Evolutionary conservation across 1,140 invertebrate genomes (phyloP).

Genomic region (Linepithema humile): DNA sequence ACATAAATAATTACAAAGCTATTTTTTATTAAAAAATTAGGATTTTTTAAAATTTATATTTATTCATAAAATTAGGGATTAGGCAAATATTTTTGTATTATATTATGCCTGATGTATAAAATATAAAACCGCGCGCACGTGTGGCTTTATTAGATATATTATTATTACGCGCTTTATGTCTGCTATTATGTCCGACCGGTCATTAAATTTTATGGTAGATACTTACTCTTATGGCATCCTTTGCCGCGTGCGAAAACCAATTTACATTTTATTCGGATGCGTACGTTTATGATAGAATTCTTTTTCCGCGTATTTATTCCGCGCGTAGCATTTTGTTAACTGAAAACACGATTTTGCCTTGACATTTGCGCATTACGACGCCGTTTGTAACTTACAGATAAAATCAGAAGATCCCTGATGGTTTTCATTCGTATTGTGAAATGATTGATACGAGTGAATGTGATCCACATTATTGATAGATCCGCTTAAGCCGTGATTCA

Average conservation of each 20-base stretch:
- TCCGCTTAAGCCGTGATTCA: slow-evolving; percentile 79
- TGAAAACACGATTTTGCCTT: background rate
- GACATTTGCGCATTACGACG: background rate
- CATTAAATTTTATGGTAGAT: slow-evolving; percentile 2
- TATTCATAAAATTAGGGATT: background rate
- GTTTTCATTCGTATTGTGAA: slow-evolving; percentile 64
- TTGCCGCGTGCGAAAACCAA: slow-evolving; percentile 58
- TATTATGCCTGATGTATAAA: background rate
- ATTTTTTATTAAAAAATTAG: too few relatives aligned
- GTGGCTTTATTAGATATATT: background rate
- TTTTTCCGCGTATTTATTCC: background rate
- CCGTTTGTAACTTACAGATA: slow-evolving; percentile 79
- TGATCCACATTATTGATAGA: slow-evolving; percentile 76
- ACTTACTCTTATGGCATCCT: slow-evolving; percentile 75
- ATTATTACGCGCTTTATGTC: background rate
- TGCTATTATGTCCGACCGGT: background rate
- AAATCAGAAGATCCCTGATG: slow-evolving; percentile 83
- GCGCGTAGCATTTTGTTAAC: background rate
- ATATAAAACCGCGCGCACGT: background rate
- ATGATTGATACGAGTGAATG: slow-evolving; percentile 58
- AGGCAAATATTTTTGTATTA: background rate
- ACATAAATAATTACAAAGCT: too few relatives aligned
- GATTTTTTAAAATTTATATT: too few relatives aligned
- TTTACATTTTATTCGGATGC: background rate
- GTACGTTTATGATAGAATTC: background rate